A percentile compares a stretch with the other conserved stretches of the same genome.
Conservation (phyloP, 2,888 invertebrate genomes). For the Galeopsomyia nigrocyanea region DNA sequence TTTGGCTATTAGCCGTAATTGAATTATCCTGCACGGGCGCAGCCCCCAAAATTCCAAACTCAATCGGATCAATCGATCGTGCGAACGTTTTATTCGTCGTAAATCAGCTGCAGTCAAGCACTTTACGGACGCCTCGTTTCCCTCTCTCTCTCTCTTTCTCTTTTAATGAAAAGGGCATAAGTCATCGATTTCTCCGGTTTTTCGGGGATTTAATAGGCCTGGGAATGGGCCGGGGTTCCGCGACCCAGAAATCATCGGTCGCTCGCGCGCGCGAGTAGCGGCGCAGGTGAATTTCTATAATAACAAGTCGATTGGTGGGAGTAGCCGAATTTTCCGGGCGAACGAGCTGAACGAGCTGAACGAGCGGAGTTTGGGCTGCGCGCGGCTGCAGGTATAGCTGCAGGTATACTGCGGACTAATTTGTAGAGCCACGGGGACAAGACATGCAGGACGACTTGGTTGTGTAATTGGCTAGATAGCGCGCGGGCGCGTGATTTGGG, state of each 20-base stretch:
- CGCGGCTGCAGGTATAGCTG: too few species aligned
- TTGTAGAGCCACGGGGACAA: constrained; percentile 57
- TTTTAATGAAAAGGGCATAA: constrained; percentile 25
- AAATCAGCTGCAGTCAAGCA: constrained; percentile 48
- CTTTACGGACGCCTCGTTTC: constrained; percentile 47
- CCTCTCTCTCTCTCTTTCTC: neutral
- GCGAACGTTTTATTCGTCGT: constrained; percentile 35
- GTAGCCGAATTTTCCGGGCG: constrained; percentile 61
- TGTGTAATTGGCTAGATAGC: neutral
- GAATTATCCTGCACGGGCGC: too few species aligned
- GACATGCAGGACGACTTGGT: too few species aligned
- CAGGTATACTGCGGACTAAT: constrained; percentile 54
- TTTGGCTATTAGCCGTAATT: neutral
- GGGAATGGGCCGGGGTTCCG: constrained; percentile 46
- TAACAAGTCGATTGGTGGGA: constrained; percentile 64
- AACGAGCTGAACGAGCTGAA: constrained; percentile 45
- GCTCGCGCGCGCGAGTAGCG: constrained; percentile 4
- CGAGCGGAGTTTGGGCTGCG: too few species aligned
- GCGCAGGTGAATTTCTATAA: constrained; percentile 42
- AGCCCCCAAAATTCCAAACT: neutral
- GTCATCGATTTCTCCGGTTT: constrained; percentile 40
- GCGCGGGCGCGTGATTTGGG: constrained; percentile 24
- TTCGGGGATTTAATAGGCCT: constrained; percentile 33
- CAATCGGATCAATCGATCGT: constrained; percentile 4
- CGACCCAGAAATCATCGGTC: constrained; percentile 38